Base-by-base conservation (phyloP, 92 coral and sea anemone species). In the Isaurus tuberculatus region DNA sequence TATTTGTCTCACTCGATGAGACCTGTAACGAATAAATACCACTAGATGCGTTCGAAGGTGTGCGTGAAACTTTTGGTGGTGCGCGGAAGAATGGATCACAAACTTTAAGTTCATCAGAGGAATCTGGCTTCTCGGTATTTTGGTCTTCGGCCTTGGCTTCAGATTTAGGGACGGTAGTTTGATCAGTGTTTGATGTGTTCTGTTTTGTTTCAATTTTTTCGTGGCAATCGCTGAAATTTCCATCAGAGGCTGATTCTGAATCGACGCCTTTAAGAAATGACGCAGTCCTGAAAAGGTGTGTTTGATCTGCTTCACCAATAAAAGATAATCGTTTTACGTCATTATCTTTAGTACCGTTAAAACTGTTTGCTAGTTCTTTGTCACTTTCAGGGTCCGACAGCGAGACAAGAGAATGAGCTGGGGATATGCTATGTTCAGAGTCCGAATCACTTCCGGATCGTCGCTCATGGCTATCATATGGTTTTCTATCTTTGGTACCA, bases 31-130 rank as follows among this genome's bases (percentile, higher is more conserved):
- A 93, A 23, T 70, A 92, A 28, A 94, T 70, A 22, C 98, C 98
- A 17, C 98, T 94, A 29, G 98, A 94, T 0, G 98, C 98, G 33
- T 91, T 91, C 16, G 98, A 94, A 7, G 98, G 94, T 8, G 98
- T 79, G 2, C 95, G 89, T 11, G 95, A 87, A 58, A 85, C 92
- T 9, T 67, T 79, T 31, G 63, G 88, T 3, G 86, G 43, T 5
- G 73, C 51, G 40, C 84, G 88, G 65, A 89, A 94, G 77, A 79
- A 94, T 31, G 98, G 98, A 85, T 94, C 98, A 43, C 98, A 94
- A 0, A 67, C 81, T 85, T 94, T 94, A 10, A 94, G 91, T 66
- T 91, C 93, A 67, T 94, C 98, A 31, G 92, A 65, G 17, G 98
- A 91, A 60, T 91, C 92, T 0, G 87, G 66, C 27, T 70, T 86